These are phyloP conservation scores for Tridacna gigas DNA, from an alignment of 2,888 invertebrate species.

Conservation along the genomic window DNA sequence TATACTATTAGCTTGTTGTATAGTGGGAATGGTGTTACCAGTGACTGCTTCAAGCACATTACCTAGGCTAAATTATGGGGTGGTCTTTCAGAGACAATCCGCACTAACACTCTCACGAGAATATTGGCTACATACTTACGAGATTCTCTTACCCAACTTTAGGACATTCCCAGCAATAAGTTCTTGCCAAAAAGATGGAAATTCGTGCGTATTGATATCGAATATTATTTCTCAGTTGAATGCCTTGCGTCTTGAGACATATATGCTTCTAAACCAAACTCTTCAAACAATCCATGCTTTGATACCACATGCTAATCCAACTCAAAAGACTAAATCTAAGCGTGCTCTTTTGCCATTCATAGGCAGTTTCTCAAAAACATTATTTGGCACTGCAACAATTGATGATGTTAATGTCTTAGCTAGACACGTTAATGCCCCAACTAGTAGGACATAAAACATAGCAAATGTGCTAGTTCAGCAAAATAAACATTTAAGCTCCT, in stretches of 20 bases:
- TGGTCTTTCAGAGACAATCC: slow-evolving; percentile 29
- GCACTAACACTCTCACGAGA: slow-evolving; percentile 36
- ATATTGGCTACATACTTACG: slow-evolving; percentile 48
- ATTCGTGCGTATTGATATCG: slow-evolving; percentile 9
- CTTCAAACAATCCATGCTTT: neutral
- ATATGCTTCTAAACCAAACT: slow-evolving; percentile 17
- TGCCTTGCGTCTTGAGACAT: slow-evolving; percentile 14
- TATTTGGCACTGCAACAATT: slow-evolving; percentile 61
- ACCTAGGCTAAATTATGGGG: slow-evolving; percentile 51
- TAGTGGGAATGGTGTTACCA: neutral
- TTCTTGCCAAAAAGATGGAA: slow-evolving; percentile 11
- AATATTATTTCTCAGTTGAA: slow-evolving; percentile 40
- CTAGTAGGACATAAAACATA: slow-evolving; percentile 17
- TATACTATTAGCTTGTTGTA: neutral
- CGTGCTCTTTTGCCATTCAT: slow-evolving; percentile 51
- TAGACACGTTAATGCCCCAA: slow-evolving; percentile 35
- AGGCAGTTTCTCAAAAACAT: slow-evolving; percentile 43
- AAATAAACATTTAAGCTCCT: slow-evolving; percentile 24
- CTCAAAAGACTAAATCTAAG: slow-evolving; percentile 26
- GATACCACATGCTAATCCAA: slow-evolving; percentile 26
- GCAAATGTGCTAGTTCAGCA: slow-evolving; percentile 31
- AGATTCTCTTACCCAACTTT: slow-evolving; percentile 37
- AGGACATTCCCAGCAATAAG: slow-evolving; percentile 9
- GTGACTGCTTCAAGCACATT: slow-evolving; percentile 13
- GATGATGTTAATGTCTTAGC: slow-evolving; percentile 51